Conservation (phyloP, 2,113 vertebrate species). For the Corvus moneduloides region DNA sequence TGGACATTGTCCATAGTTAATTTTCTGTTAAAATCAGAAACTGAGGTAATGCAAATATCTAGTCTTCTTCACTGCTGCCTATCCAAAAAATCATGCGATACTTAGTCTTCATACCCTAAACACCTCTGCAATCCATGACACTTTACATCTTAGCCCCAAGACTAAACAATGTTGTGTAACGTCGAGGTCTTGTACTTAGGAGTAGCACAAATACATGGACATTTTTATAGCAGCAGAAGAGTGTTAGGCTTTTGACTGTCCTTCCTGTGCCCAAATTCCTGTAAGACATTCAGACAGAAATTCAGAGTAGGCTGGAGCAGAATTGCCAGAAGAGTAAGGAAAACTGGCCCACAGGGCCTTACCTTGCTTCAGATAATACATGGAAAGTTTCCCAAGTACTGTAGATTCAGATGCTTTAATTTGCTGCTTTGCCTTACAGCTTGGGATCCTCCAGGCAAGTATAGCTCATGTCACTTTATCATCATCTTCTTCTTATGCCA, state of each 20-base stretch:
- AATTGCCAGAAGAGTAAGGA: not conserved
- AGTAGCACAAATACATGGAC: not conserved
- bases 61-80: not conserved
- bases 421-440: not conserved
- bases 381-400: not conserved
- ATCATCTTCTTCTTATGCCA: not conserved
- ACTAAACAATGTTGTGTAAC: not conserved
- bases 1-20: not conserved
- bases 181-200: not conserved
- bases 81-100: not conserved
- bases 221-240: not conserved
- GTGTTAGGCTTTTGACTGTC: not conserved
- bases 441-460: not conserved
- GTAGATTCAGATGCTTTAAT: not conserved
- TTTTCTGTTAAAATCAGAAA: not conserved
- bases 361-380: not conserved
- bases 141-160: not conserved
- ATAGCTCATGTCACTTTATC: not conserved
- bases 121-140: not conserved
- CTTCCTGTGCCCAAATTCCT: not conserved
- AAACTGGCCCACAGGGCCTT: not conserved
- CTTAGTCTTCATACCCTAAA: not conserved
- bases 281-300: not conserved
- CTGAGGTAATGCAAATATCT: not conserved
- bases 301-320: not conserved